Base-by-base conservation (phyloP, 2,888 invertebrate species). In the Ichneumoninae sp. region DNA sequence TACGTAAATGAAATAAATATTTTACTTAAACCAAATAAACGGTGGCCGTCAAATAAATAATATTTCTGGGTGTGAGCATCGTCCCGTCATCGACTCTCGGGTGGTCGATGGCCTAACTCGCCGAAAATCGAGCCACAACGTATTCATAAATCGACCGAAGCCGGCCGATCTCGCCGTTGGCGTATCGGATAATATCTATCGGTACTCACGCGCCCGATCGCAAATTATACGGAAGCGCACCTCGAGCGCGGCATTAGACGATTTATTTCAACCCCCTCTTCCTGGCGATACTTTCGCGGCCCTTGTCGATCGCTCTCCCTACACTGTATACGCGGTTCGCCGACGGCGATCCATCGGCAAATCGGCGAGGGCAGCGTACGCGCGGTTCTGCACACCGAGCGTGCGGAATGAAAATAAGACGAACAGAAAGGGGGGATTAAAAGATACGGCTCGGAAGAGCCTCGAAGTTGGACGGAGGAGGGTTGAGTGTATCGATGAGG, bases 151-250 rank as follows among this genome's bases (percentile, higher is more conserved):
- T 76, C 76, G 76, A 52, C 22, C 52, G 66, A 50, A 26, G 66
- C 22, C 16, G 76, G 40, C 52, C 71, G 36, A 76, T 79, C 50
- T 54, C 44, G 83, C 83, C 73, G 19, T n/a, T 47, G 81, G 81
- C 81, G 63, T 47, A 81, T 84, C 83, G 83, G 83, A 84, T 84
- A 77, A 81, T 81, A 81, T 81, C 77, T 81, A 77, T 84, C 83
- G 81, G 81, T 84, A 69, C 73, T 69, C 57, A 54, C 47, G 26
- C 36, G 60, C 22, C 13, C 50, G 54, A 68, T 85, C 82, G 76
- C 85, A 86, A 86, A 86, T 86, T 86, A 86, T 86, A 83, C 71
- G 76, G 82, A 77, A 86, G 86, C 86, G 76, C 81, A 81, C 60
- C 77, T 73, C 30, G 60, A 77, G 83, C 76, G 68, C 50, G 60